A percentile compares a stretch with the other conserved stretches of the same genome.
phyloP scores from a whole-genome alignment of 2,888 invertebrate species.

The Lissocephala sabroskyi region DNA sequence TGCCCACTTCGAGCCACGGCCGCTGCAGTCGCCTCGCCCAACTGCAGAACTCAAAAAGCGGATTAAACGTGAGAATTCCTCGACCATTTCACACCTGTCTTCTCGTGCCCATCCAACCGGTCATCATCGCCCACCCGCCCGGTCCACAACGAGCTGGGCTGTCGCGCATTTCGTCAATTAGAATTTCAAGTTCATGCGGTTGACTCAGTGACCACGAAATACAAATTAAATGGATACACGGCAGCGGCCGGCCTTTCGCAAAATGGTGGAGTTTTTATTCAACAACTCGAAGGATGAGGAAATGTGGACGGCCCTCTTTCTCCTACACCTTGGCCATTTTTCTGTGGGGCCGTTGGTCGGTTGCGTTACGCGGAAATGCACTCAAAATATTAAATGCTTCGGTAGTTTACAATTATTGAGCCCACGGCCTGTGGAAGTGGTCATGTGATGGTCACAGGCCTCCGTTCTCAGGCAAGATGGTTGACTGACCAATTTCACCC shows the following conservation, averaged over 20 bases:
- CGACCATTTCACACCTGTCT: constrained; percentile 69
- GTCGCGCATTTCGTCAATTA: constrained; percentile 54
- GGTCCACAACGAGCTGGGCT: not conserved
- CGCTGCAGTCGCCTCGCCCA: not conserved
- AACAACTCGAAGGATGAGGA: too few species aligned
- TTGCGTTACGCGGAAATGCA: constrained; percentile 58
- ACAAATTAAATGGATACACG: too few species aligned
- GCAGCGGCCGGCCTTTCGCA: too few species aligned
- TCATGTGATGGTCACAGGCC: not conserved
- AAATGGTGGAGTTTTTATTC: too few species aligned
- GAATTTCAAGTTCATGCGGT: constrained; percentile 49
- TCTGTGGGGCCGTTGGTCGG: constrained; percentile 5
- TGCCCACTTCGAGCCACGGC: not conserved
- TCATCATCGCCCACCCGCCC: too few species aligned
- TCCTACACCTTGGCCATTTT: not conserved
- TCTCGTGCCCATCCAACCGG: too few species aligned
- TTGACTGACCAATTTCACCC: too few species aligned
- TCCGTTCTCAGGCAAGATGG: too few species aligned
- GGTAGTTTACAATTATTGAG: constrained; percentile 58
- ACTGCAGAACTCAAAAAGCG: constrained; percentile 65
- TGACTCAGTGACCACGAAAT: too few species aligned
- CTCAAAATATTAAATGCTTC: constrained; percentile 69
- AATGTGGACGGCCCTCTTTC: not conserved
- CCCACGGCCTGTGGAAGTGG: constrained; percentile 34
- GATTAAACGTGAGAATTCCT: constrained; percentile 71